Conservation (phyloP, 2,888 invertebrate species). For the Caenorhabditis sp. region DNA sequence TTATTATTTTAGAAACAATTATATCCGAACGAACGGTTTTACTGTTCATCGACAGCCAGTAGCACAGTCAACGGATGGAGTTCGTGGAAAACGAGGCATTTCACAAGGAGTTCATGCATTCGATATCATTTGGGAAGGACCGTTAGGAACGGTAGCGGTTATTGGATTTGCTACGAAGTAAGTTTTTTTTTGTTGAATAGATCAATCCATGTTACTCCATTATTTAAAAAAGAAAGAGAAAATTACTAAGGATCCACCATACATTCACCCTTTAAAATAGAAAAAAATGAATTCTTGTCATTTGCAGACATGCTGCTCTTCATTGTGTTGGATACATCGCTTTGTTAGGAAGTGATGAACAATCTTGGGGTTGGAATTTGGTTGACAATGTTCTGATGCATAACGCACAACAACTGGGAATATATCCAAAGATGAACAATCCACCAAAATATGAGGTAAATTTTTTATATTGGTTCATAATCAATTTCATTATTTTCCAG, state of each 20-base stretch:
- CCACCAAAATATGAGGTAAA: slow-evolving; percentile 85
- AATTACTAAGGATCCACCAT: background rate
- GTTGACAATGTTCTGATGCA: slow-evolving; percentile 96
- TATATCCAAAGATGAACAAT: slow-evolving; percentile 78
- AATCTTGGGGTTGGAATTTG: slow-evolving; percentile 99
- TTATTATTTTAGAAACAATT: slow-evolving; percentile 81
- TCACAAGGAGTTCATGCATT: slow-evolving; percentile 64
- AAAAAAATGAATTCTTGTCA: no score
- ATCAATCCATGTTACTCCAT: no score
- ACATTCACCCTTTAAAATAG: no score
- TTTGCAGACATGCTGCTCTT: slow-evolving; percentile 81
- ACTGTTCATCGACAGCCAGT: slow-evolving; percentile 97
- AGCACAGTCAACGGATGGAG: slow-evolving; percentile 95
- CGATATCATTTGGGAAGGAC: slow-evolving; percentile 77
- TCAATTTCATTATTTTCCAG: slow-evolving; percentile 74
- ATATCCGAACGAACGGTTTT: slow-evolving; percentile 94
- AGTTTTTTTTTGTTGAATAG: slow-evolving; percentile 9
- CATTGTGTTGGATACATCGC: slow-evolving; percentile 95
- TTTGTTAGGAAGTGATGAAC: slow-evolving; percentile 90
- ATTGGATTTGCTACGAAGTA: slow-evolving; percentile 89
- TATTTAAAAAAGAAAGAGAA: no score
- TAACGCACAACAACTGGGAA: slow-evolving; percentile 80
- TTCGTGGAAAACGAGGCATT: slow-evolving; percentile 80
- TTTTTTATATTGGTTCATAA: background rate
- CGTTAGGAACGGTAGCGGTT: slow-evolving; percentile 95